phyloP scores from a whole-genome alignment of 2,888 invertebrate species.

The Eupithecia insigniata region DNA sequence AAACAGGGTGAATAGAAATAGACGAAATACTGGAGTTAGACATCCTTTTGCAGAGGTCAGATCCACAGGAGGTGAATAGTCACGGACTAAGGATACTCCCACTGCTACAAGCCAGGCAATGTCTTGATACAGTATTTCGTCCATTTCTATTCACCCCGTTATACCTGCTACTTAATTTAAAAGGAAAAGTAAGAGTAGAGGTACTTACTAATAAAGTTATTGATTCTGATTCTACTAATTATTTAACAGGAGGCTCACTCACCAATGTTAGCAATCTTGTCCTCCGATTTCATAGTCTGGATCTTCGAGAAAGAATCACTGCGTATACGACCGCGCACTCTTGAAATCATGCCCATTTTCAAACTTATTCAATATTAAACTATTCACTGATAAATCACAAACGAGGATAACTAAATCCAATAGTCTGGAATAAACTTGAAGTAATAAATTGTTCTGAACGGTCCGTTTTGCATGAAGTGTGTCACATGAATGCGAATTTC shows the following conservation, averaged over 20 bases:
- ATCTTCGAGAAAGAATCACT: conserved; percentile 86
- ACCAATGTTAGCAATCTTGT: conserved; percentile 89
- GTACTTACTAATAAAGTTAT: too few species aligned
- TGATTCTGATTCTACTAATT: too few species aligned
- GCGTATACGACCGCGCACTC: conserved; percentile 87
- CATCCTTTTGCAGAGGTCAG: too few species aligned
- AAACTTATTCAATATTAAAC: conserved; percentile 23
- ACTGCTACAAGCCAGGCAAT: too few species aligned
- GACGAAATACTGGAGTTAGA: too few species aligned
- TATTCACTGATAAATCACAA: conserved; percentile 36
- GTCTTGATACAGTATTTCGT: too few species aligned
- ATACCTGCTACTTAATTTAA: background rate
- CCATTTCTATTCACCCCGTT: too few species aligned
- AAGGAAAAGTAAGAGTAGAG: background rate
- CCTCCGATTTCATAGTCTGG: conserved; percentile 85
- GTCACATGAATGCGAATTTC: conserved; percentile 73
- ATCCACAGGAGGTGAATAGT: too few species aligned
- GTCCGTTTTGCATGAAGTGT: conserved; percentile 61
- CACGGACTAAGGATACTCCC: too few species aligned
- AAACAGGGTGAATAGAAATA: too few species aligned
- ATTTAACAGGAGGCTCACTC: conserved; percentile 57
- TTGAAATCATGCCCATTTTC: conserved; percentile 88
- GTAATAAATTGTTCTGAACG: conserved; percentile 41
- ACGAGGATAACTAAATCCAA: conserved; percentile 29
- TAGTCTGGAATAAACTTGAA: conserved; percentile 34